Conservation (phyloP, 2,797 vertebrate genomes). For the Danio aesculapii region DNA sequence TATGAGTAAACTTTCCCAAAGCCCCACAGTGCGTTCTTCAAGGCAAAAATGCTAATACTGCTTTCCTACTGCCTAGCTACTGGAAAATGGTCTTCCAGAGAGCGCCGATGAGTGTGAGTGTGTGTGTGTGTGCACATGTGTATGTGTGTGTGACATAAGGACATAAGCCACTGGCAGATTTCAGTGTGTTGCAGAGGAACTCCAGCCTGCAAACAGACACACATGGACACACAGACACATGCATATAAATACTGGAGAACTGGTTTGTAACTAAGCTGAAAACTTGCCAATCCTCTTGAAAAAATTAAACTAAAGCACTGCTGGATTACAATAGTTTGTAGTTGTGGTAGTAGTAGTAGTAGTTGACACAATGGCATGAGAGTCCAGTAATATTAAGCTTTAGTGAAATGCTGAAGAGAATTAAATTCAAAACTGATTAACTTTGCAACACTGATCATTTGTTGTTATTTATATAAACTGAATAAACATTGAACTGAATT, state of each 20-base stretch:
- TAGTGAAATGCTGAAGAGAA: background rate
- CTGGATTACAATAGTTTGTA: background rate
- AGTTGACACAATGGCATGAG: background rate
- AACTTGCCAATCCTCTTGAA: background rate
- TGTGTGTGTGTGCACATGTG: background rate
- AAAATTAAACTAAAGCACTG: background rate
- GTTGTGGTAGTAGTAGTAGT: background rate
- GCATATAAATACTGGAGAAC: conserved; percentile 17
- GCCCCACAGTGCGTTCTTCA: conserved; percentile 67
- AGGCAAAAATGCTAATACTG: conserved; percentile 64
- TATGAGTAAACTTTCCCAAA: conserved; percentile 68
- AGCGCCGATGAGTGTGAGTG: conserved; percentile 29
- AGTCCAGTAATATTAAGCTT: background rate
- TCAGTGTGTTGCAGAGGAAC: conserved; percentile 48
- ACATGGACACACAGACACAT: conserved; percentile 38
- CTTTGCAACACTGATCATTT: background rate
- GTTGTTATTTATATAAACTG: no score
- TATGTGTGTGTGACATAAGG: conserved; percentile 30
- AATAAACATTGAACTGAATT: no score
- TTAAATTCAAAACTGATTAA: background rate
- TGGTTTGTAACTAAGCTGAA: conserved; percentile 16
- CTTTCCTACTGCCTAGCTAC: conserved; percentile 64
- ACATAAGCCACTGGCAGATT: conserved; percentile 53
- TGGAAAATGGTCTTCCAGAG: conserved; percentile 61
- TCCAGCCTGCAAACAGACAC: conserved; percentile 16